A percentile compares a stretch with the other conserved stretches of the same genome.
Conservation (phyloP, 2,113 vertebrate species). For the Psammodynastes pulverulentus region DNA sequence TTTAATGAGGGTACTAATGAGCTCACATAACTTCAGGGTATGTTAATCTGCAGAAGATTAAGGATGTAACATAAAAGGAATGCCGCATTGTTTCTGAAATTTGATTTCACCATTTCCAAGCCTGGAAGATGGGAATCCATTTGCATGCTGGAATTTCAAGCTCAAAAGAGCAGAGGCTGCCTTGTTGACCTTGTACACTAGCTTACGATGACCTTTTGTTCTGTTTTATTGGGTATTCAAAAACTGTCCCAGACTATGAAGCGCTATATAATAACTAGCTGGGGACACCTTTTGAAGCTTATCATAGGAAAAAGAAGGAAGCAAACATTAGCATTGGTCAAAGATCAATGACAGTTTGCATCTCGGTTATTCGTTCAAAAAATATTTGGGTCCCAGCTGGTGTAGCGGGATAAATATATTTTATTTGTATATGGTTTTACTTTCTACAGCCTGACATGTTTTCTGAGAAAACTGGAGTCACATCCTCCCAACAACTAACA, state of each 20-base stretch:
- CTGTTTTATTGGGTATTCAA: background rate
- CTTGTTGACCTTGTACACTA: no score
- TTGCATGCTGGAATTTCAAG: background rate
- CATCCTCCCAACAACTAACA: background rate
- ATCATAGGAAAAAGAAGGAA: background rate
- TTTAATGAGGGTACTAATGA: conserved; percentile 24
- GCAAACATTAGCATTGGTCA: background rate
- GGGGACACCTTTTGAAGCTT: background rate
- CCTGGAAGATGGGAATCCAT: background rate
- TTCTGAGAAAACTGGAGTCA: background rate
- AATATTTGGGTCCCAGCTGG: background rate
- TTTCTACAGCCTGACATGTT: background rate
- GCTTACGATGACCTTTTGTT: background rate
- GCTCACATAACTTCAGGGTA: conserved; percentile 6
- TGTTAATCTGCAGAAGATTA: conserved; percentile 25
- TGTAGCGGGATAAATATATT: background rate
- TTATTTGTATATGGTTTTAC: background rate
- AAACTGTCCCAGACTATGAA: background rate
- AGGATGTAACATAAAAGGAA: conserved; percentile 17
- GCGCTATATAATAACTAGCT: background rate
- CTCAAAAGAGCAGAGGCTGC: background rate
- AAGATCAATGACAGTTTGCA: background rate
- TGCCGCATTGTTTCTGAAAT: background rate
- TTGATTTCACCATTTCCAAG: background rate
- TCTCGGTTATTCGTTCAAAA: background rate